Conservation (phyloP, 2,797 vertebrate species). For the Onychomys torridus region DNA sequence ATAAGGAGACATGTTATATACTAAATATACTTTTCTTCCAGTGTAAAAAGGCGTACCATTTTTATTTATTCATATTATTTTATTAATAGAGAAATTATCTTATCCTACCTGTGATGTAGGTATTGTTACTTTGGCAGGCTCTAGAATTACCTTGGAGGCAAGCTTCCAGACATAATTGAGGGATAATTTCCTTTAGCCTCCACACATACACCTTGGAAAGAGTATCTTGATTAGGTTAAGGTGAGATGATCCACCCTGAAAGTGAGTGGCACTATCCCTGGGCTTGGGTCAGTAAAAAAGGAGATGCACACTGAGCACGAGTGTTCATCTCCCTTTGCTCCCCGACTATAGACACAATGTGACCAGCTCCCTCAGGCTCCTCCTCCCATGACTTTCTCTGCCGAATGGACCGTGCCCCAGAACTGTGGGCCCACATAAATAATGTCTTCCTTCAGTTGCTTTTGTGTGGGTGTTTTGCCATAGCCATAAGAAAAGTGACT, state of each 20-base stretch:
- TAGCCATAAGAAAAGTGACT: not conserved
- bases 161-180: not conserved
- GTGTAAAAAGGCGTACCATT: not conserved
- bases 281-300: not conserved
- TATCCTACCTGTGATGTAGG: not conserved
- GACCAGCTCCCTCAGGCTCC: not conserved
- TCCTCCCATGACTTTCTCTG: no score
- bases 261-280: not conserved
- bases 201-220: not conserved
- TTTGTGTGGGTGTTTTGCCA: not conserved
- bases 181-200: not conserved
- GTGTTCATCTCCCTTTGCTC: not conserved
- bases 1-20: not conserved
- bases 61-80: constrained; percentile 3
- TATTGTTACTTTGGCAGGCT: no score
- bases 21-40: not conserved
- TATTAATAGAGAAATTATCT: constrained; percentile 2
- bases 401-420: not conserved
- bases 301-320: not conserved
- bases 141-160: not conserved
- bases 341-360: not conserved
- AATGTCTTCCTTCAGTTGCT: not conserved
- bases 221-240: not conserved
- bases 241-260: no score
- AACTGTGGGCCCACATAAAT: not conserved